Base-by-base conservation (phyloP, 2,888 invertebrate genomes). In the Megamerina dolium region DNA sequence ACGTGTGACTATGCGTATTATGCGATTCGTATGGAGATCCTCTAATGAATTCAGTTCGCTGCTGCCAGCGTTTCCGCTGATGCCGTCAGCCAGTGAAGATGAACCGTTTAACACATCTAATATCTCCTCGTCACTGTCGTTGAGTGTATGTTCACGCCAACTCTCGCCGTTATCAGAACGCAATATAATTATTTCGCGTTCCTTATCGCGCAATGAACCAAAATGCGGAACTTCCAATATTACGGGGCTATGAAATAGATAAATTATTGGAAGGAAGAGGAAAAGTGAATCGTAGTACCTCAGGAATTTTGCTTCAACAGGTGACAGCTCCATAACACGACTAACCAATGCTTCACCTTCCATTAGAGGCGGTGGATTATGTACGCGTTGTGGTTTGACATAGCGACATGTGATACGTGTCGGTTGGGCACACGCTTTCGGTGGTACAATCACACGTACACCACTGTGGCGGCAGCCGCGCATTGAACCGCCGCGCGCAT, bases 401-500 rank as follows among this genome's bases (percentile, higher is more conserved):
- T 87, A 89, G 60, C 95, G 83, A 71, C 97, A 99, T 1, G 97
- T 99, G 48, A 99, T 89, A 23, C 99, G 78, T 48, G 94, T 95
- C 10, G 99, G 99, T 69, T 91, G 91, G 1, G 90, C 81, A 49
- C 96, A 97, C 55, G 94, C 89, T 51, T 91, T 83, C 0, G 97
- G 95, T 14, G 99, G 99, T 31, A 99, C 91, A 59, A 99, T 92
- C 52, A 99, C 85, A 30, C 96, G 80, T 8, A 99, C 92, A 2
- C 99, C 97, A 20, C 94, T 94, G 66, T 99, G 95, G 5, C 99
- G 84, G 70, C 96, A 97, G 14, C 97, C 97, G 55, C 94, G 83
- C 97, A 99, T 97, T 16, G 97, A 94, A 6, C 97, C 99, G 16
- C 99, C 99, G 13, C 97, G 83, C 0, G 99, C 99, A 69, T 99